A percentile compares a stretch with the other conserved stretches of the same genome.
Evolutionary conservation across 2,113 vertebrate species (phyloP).

Genomic region (Athene cunicularia): DNA sequence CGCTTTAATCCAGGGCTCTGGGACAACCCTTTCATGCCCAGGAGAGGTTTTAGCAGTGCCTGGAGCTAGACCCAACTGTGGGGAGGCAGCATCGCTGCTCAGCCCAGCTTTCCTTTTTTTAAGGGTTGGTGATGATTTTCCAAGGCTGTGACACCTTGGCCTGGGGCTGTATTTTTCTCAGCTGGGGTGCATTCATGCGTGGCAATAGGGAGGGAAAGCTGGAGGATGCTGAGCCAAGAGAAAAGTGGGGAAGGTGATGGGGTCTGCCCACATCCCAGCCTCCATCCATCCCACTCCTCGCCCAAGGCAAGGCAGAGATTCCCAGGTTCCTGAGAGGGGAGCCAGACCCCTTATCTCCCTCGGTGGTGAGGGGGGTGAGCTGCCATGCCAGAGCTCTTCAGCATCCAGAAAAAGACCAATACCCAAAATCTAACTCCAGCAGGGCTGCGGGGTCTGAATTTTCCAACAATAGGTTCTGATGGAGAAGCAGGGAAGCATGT

Average conservation of each 20-base stretch:
- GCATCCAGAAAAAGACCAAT: not conserved
- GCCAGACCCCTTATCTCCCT: not conserved
- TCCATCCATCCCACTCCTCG: fast-evolving
- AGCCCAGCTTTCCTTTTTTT: not conserved
- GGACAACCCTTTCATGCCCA: too few species aligned
- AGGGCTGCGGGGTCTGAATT: not conserved
- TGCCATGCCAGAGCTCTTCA: not conserved
- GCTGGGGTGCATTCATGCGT: not conserved
- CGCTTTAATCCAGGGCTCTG: fast-evolving
- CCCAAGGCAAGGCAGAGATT: not conserved
- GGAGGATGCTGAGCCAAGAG: not conserved
- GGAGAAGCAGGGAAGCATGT: not conserved
- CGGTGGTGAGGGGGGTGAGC: not conserved
- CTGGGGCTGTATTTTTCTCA: not conserved
- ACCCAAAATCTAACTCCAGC: not conserved
- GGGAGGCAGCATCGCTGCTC: not conserved
- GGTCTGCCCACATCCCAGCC: not conserved
- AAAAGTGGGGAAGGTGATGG: not conserved
- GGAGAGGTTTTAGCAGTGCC: not conserved
- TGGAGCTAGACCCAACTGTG: fast-evolving
- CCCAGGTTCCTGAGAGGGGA: not conserved
- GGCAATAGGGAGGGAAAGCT: not conserved
- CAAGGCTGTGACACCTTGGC: not conserved
- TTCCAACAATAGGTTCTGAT: not conserved
- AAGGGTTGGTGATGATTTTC: not conserved